Evolutionary conservation across 2,888 invertebrate genomes (phyloP).

Genomic region (Apeira syringaria): DNA sequence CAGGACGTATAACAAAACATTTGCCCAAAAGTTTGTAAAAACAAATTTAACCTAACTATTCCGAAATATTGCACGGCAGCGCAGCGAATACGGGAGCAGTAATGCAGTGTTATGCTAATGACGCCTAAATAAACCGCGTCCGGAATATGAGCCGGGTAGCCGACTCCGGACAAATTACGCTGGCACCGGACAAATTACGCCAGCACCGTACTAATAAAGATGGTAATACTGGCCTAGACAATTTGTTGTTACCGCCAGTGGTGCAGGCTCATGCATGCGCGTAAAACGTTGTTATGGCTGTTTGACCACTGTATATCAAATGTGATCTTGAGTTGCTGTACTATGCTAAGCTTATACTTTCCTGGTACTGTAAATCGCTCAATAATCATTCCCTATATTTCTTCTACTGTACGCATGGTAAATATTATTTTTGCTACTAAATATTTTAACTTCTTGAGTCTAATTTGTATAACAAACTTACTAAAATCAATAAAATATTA

Average conservation of each 20-base stretch:
- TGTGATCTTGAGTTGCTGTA: too few relatives aligned
- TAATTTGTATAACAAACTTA: too few relatives aligned
- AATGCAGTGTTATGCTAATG: slow-evolving; percentile 72
- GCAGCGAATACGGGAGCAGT: slow-evolving; percentile 37
- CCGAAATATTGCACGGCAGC: slow-evolving; percentile 18
- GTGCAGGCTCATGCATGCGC: slow-evolving; percentile 34
- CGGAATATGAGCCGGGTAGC: slow-evolving; percentile 61
- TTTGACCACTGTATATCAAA: background rate
- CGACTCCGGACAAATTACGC: slow-evolving; percentile 61
- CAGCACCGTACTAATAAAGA: slow-evolving; percentile 63
- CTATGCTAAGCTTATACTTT: too few relatives aligned
- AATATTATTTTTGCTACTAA: too few relatives aligned
- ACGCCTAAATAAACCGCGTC: slow-evolving; percentile 64
- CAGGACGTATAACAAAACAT: background rate
- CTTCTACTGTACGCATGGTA: too few relatives aligned
- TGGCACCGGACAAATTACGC: slow-evolving; percentile 46
- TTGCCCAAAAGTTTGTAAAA: background rate
- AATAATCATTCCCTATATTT: too few relatives aligned
- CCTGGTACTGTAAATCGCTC: too few relatives aligned
- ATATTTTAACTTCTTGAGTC: too few relatives aligned
- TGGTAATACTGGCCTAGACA: slow-evolving; percentile 62
- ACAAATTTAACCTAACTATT: background rate
- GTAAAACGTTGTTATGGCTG: background rate
- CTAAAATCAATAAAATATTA: too few relatives aligned
- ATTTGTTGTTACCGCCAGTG: slow-evolving; percentile 42